Evolutionary conservation across 2,113 vertebrate species (phyloP).

Genomic region (Chlorodrepanis virens): DNA sequence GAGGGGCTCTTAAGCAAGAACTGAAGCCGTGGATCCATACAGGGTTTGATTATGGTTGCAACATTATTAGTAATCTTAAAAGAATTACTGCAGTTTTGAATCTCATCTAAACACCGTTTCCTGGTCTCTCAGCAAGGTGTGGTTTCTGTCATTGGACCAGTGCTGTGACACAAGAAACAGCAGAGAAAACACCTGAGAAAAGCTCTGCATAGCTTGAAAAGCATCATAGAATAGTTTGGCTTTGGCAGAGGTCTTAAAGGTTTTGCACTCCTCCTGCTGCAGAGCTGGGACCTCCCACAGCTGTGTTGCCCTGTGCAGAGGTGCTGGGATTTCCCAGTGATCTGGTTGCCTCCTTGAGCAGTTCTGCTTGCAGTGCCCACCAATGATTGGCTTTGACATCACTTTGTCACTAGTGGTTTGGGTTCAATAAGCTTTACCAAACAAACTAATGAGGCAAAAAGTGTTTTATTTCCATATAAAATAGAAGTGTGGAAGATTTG

Average conservation of each 20-base stretch:
- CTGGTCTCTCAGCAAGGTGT: neutral
- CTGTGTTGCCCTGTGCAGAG: neutral
- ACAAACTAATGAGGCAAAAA: neutral
- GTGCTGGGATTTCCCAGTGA: neutral
- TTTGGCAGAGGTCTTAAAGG: neutral
- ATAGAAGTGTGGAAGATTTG: neutral
- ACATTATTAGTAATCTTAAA: neutral
- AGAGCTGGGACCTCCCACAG: neutral
- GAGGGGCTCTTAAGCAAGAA: neutral
- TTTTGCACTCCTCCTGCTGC: neutral
- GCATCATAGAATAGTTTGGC: neutral
- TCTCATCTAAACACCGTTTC: neutral
- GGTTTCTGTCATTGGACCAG: neutral
- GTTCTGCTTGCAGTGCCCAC: neutral
- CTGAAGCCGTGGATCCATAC: neutral
- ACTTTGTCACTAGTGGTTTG: neutral
- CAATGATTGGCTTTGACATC: neutral
- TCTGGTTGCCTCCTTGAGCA: neutral
- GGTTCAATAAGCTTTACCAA: neutral
- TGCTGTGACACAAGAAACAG: neutral
- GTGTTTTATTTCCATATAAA: neutral
- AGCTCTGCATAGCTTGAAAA: neutral
- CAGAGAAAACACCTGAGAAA: neutral
- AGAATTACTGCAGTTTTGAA: neutral
- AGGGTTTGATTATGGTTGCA: neutral